Evolutionary conservation across 2,888 invertebrate species (phyloP).

Genomic region (Chironomus riparius): DNA sequence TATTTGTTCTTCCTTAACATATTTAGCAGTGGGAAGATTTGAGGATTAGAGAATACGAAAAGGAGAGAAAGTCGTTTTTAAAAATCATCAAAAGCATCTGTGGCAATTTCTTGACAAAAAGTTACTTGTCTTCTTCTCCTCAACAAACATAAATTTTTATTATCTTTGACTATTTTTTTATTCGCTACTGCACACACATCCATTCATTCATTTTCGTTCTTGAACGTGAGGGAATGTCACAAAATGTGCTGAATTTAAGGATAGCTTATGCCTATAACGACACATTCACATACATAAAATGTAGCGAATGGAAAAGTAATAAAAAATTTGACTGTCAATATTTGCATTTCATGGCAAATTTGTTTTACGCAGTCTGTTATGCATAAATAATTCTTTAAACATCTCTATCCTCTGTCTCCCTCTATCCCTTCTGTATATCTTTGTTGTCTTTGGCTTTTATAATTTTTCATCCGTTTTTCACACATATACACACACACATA

Average conservation of each 20-base stretch:
- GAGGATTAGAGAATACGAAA: too few relatives aligned
- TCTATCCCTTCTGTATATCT: too few relatives aligned
- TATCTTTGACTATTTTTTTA: not conserved
- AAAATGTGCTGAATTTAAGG: too few relatives aligned
- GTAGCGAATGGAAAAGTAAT: not conserved
- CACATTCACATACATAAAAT: not conserved
- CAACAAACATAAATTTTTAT: not conserved
- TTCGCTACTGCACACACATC: not conserved
- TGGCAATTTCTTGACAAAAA: not conserved
- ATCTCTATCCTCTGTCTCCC: slow-evolving; percentile 5
- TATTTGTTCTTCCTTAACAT: not conserved
- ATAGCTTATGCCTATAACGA: not conserved
- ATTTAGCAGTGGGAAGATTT: not conserved
- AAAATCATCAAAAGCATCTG: not conserved
- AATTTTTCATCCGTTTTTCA: too few relatives aligned
- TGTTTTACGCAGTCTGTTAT: slow-evolving; percentile 21
- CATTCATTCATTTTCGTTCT: not conserved
- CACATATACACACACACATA: too few relatives aligned
- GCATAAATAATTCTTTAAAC: slow-evolving; percentile 26
- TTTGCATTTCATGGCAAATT: slow-evolving; percentile 24
- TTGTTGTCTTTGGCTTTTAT: too few relatives aligned
- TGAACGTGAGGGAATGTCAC: too few relatives aligned
- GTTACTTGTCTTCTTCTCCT: not conserved
- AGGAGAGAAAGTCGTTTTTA: not conserved
- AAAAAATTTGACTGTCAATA: slow-evolving; percentile 25